A percentile compares a stretch with the other conserved stretches of the same genome.
phyloP scores from a whole-genome alignment of 2,797 vertebrate species.

The Buceros bicornis region DNA sequence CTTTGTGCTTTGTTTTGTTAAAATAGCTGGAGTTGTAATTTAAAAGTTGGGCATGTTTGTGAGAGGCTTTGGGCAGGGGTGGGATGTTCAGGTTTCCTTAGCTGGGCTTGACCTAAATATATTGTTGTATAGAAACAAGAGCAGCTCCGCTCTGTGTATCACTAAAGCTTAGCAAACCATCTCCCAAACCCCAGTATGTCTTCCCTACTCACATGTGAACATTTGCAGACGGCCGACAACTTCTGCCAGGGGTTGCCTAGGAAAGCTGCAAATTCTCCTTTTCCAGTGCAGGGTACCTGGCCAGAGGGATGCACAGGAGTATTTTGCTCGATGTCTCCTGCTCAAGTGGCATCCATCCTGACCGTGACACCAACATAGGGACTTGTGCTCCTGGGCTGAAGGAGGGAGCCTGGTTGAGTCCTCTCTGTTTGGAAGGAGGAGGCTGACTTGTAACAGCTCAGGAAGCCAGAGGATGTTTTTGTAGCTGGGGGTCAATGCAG shows the following conservation, averaged over 20 bases:
- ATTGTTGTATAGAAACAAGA: background rate
- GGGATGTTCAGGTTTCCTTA: background rate
- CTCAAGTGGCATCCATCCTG: background rate
- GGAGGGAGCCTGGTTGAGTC: background rate
- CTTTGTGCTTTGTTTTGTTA: background rate
- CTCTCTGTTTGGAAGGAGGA: background rate
- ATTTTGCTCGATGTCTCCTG: background rate
- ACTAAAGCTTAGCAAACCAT: background rate
- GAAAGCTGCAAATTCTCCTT: background rate
- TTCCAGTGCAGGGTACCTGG: background rate
- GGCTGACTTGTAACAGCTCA: background rate
- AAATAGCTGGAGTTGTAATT: background rate
- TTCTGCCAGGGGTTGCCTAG: background rate
- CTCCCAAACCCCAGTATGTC: background rate
- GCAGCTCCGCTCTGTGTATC: background rate
- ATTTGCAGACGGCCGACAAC: background rate
- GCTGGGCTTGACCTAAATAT: background rate
- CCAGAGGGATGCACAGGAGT: accelerated
- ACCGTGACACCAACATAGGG: accelerated
- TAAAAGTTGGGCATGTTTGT: background rate
- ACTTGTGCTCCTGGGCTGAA: background rate
- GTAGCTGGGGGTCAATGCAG: background rate
- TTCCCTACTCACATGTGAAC: background rate
- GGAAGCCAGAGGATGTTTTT: background rate
- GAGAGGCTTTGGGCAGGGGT: background rate